A percentile compares a stretch with the other conserved stretches of the same genome.
Conservation (phyloP, 1,140 invertebrate genomes). For the Drusus annulatus region DNA sequence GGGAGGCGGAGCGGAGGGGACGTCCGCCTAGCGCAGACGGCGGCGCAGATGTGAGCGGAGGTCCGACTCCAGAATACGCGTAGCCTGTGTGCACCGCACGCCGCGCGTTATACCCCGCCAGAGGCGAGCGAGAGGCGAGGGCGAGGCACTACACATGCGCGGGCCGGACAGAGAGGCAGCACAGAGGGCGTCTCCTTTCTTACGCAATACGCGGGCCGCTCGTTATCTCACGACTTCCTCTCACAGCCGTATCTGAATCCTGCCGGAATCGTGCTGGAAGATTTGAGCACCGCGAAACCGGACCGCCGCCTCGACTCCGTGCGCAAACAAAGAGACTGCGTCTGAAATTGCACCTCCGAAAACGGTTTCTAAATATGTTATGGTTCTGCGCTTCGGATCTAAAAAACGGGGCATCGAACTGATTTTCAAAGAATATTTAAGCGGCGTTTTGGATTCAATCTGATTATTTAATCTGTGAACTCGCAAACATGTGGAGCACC, state of each 20-base stretch:
- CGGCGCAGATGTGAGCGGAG: constrained; percentile 20
- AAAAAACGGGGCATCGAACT: background rate
- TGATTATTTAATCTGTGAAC: too few species aligned
- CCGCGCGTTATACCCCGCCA: too few species aligned
- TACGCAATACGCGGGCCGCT: background rate
- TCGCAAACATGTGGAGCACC: too few species aligned
- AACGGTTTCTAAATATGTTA: background rate
- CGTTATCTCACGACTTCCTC: background rate
- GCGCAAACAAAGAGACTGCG: too few species aligned
- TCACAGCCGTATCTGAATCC: constrained; percentile 20
- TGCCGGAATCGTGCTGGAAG: constrained; percentile 12
- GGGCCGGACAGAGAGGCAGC: background rate
- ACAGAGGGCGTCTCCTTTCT: background rate
- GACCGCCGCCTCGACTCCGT: too few species aligned
- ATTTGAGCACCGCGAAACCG: background rate
- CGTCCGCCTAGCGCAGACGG: background rate
- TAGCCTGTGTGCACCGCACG: too few species aligned
- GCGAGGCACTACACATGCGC: constrained; percentile 4
- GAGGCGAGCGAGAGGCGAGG: background rate
- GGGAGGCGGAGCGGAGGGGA: background rate
- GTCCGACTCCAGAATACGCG: background rate
- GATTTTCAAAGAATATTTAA: background rate
- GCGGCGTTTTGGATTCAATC: too few species aligned
- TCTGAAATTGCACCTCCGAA: too few species aligned
- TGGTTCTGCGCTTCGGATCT: background rate